Evolutionary conservation across 2,113 vertebrate genomes (phyloP).

Genomic region (Coryphaenoides rupestris): DNA sequence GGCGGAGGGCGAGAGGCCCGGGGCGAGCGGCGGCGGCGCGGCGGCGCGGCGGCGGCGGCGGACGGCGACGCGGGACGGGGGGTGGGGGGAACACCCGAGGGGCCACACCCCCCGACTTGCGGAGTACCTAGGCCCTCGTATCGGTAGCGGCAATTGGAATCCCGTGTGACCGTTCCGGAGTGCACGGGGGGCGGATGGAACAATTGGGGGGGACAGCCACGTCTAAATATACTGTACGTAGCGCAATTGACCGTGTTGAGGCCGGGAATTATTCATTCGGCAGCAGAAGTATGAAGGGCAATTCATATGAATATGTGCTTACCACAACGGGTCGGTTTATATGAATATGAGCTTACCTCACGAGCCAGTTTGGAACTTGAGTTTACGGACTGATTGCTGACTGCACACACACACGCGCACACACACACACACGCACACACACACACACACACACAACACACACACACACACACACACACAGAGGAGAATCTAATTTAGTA

Average conservation of each 20-base stretch:
- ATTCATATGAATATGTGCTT: conserved; percentile 67
- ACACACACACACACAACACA: too few relatives aligned
- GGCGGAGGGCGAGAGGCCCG: too few relatives aligned
- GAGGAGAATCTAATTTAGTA: conserved; percentile 68
- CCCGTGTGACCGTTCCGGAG: too few relatives aligned
- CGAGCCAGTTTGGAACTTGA: conserved; percentile 46
- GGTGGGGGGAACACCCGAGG: too few relatives aligned
- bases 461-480: conserved; percentile 8
- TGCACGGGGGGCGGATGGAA: too few relatives aligned
- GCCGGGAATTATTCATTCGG: conserved; percentile 52
- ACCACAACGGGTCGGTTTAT: conserved; percentile 55
- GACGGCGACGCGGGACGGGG: too few relatives aligned
- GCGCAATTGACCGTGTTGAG: conserved; percentile 21
- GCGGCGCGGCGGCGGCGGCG: too few relatives aligned
- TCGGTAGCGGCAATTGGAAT: too few relatives aligned
- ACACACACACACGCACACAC: too few relatives aligned
- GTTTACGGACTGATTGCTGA: conserved; percentile 72
- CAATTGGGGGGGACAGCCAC: conserved; percentile 46
- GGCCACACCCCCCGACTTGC: too few relatives aligned
- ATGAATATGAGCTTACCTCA: conserved; percentile 67
- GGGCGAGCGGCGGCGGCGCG: too few relatives aligned
- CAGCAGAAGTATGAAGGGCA: conserved; percentile 43
- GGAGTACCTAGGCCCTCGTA: too few relatives aligned
- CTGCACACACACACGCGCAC: conserved; percentile 44
- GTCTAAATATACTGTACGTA: conserved; percentile 47